Evolutionary conservation across 2,113 vertebrate species (phyloP).

Genomic region (Mesoclemmys tuberculata): DNA sequence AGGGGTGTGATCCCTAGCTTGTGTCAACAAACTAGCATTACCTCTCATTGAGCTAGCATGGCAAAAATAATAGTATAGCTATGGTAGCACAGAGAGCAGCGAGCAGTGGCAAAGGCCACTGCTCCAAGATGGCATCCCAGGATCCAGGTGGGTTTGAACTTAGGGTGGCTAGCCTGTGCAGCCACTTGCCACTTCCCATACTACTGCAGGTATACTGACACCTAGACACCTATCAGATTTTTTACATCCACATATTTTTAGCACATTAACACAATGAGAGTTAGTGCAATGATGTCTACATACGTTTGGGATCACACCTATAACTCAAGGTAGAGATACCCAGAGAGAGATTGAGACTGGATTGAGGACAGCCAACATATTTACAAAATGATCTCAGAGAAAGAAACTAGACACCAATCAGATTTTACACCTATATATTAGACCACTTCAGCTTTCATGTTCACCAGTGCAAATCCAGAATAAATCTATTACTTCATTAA

Average conservation of each 20-base stretch:
- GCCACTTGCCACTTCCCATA: not conserved
- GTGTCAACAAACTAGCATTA: no score
- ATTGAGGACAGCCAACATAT: accelerated
- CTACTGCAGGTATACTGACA: not conserved
- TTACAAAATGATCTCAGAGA: not conserved
- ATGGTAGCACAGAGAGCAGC: no score
- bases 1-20: no score
- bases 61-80: no score
- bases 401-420: not conserved
- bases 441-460: not conserved
- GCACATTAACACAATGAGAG: not conserved
- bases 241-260: not conserved
- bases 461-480: not conserved
- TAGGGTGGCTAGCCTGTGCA: not conserved
- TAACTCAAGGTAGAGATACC: not conserved
- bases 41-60: no score
- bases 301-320: not conserved
- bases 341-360: not conserved
- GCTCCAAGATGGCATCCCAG: not conserved
- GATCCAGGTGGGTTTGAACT: not conserved
- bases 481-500: not conserved
- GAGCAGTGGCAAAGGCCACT: not conserved
- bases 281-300: not conserved
- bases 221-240: not conserved
- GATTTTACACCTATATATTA: not conserved